Percentiles rank a stretch among this genome's conserved stretches.
Evolutionary conservation across 2,113 vertebrate genomes (phyloP).

Genomic region (Mesembrinibis cayennensis): DNA sequence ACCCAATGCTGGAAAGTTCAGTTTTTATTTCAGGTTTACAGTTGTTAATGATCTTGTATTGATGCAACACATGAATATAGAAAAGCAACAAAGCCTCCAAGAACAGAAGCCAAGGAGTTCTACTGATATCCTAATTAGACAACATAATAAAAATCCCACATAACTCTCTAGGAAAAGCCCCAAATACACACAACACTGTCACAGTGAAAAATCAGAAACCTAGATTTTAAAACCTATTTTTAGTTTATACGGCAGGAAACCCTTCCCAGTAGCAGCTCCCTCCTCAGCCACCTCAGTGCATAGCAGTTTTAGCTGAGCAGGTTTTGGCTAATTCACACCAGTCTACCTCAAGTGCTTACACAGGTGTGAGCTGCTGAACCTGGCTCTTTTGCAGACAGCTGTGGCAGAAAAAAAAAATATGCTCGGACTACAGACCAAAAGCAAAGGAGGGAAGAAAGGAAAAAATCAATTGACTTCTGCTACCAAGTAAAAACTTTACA

Average conservation of each 20-base stretch:
- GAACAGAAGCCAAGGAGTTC: not conserved
- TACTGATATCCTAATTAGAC: not conserved
- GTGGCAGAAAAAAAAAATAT: not conserved
- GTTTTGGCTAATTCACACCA: constrained; percentile 42
- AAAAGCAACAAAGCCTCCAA: not conserved
- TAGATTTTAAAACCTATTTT: not conserved
- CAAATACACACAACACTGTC: not conserved
- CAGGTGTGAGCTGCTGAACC: constrained; percentile 60
- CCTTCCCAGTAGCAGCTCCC: not conserved
- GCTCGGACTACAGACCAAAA: constrained; percentile 16
- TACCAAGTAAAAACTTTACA: constrained; percentile 68
- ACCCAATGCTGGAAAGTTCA: not conserved
- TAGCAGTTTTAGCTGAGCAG: not conserved
- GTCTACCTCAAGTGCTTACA: constrained; percentile 54
- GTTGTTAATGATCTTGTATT: not conserved
- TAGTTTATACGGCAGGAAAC: not conserved
- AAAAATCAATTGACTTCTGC: constrained; percentile 66
- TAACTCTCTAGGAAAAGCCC: not conserved
- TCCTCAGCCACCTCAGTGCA: not conserved
- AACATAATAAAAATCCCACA: not conserved
- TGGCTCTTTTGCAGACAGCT: constrained; percentile 41
- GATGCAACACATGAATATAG: accelerated
- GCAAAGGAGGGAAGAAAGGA: constrained; percentile 51
- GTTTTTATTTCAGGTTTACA: not conserved
- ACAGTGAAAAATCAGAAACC: not conserved